These are phyloP conservation scores for Tylochromis polylepis DNA, from an alignment of 2,113 vertebrate genomes.

Conservation along the genomic window DNA sequence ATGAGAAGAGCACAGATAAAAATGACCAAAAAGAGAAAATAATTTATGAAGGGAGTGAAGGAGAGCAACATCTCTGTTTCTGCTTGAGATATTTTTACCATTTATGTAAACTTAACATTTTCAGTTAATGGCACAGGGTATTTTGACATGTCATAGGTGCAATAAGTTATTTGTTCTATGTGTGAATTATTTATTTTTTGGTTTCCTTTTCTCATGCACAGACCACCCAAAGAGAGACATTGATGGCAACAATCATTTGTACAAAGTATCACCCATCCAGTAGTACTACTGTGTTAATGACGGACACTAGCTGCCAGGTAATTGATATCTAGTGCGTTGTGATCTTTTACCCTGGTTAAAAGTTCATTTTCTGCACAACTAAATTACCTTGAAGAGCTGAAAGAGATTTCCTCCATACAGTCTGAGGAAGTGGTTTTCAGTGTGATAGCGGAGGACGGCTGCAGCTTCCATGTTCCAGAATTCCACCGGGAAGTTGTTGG, in stretches of 20 bases:
- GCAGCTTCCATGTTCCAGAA: not conserved
- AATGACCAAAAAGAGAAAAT: not conserved
- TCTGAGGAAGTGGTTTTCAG: not conserved
- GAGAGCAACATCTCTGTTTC: fast-evolving
- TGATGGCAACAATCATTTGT: not conserved
- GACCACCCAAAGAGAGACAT: not conserved
- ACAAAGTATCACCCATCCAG: not conserved
- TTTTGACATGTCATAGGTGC: not conserved
- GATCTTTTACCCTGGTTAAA: not conserved
- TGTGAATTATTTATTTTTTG: not conserved
- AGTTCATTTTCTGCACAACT: fast-evolving
- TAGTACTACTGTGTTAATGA: not conserved
- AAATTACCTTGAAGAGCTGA: slow-evolving; percentile 7
- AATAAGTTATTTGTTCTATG: not conserved
- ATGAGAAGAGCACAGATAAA: not conserved
- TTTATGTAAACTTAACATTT: fast-evolving
- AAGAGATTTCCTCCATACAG: slow-evolving; percentile 11
- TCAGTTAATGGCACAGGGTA: not conserved
- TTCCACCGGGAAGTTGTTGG: slow-evolving; percentile 14
- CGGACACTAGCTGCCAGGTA: not conserved
- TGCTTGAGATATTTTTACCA: fast-evolving
- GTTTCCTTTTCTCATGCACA: not conserved
- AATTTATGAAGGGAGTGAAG: not conserved
- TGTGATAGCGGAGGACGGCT: slow-evolving; percentile 19
- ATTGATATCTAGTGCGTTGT: fast-evolving